Evolutionary conservation across 30 jellyfish, hydroid and myxozoan species (phyloP).

Genomic region (Cassiopea andromeda): DNA sequence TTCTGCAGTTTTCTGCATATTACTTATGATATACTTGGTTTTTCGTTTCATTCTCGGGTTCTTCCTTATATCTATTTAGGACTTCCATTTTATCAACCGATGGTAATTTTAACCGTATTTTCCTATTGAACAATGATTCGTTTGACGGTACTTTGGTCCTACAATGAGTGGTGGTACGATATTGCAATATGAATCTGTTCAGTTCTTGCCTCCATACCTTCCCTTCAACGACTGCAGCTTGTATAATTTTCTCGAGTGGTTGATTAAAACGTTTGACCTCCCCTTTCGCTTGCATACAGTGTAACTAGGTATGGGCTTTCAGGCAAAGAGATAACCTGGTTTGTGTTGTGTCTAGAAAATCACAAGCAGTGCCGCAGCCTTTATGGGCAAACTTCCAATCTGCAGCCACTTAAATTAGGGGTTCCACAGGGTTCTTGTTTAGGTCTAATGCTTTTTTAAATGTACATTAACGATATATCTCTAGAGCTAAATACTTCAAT

Average conservation of each 20-base stretch:
- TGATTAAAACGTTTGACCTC: neutral
- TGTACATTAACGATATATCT: no score
- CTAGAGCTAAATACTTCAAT: no score
- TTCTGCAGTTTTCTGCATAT: constrained; percentile 36
- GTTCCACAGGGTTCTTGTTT: no score
- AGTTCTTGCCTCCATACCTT: neutral
- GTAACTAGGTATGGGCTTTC: no score
- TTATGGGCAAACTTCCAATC: no score
- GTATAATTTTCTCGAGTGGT: neutral
- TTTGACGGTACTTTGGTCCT: neutral
- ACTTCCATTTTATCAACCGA: neutral
- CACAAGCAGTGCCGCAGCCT: no score
- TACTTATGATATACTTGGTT: constrained; percentile 16
- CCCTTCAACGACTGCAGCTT: neutral
- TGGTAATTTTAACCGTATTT: constrained; percentile 46
- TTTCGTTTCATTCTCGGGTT: constrained; percentile 21
- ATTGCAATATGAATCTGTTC: neutral
- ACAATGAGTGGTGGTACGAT: neutral
- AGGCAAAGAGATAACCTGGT: no score
- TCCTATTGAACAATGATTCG: constrained; percentile 23
- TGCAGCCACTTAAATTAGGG: no score
- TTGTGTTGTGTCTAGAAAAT: no score
- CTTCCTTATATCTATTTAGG: constrained; percentile 1
- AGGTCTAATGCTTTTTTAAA: no score
- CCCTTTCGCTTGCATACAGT: neutral